These are phyloP conservation scores for Sphecodes monilicornis DNA, from an alignment of 2,888 invertebrate species.

Conservation along the genomic window DNA sequence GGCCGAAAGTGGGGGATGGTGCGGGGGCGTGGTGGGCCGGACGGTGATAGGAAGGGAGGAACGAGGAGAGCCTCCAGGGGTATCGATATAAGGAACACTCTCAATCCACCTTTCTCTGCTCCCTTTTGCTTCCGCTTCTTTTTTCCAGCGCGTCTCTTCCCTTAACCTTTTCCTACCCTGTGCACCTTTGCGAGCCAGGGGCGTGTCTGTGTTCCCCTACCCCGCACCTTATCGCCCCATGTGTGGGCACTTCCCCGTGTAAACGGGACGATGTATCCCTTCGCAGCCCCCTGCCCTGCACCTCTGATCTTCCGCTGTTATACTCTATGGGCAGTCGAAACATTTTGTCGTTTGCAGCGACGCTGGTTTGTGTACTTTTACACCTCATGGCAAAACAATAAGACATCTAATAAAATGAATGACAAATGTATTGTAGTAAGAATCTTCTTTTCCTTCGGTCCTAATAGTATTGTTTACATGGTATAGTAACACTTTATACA, in stretches of 20 bases:
- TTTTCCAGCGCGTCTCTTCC: constrained; percentile 49
- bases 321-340: constrained; percentile 7
- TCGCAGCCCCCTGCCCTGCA: background rate
- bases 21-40: background rate
- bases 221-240: constrained; percentile 27
- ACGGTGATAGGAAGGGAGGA: background rate
- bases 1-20: constrained; percentile 22
- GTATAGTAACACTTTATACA: too few relatives aligned
- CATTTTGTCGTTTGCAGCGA: constrained; percentile 7
- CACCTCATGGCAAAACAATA: background rate
- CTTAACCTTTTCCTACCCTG: constrained; percentile 41
- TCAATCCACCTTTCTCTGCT: constrained; percentile 58
- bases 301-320: constrained; percentile 9
- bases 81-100: constrained; percentile 68
- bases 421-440: too few relatives aligned
- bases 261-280: constrained; percentile 47
- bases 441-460: too few relatives aligned
- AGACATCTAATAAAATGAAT: background rate
- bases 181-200: constrained; percentile 65
- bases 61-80: constrained; percentile 49
- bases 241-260: constrained; percentile 66
- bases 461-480: too few relatives aligned
- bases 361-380: background rate
- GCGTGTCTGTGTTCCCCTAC: constrained; percentile 70
- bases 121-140: constrained; percentile 30